Conservation (phyloP, 2,888 invertebrate species). For the Agrotis segetum region DNA sequence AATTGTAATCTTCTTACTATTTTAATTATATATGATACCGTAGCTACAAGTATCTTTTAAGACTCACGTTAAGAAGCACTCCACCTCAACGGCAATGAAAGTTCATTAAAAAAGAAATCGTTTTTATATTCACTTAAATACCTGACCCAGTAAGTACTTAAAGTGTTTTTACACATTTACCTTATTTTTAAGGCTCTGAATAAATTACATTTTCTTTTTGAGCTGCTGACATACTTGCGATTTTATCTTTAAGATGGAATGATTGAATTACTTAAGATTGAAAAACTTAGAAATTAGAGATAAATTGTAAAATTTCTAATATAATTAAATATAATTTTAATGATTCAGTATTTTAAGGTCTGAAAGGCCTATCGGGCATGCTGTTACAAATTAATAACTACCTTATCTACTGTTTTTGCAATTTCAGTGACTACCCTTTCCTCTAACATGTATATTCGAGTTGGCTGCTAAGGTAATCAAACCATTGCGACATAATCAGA, state of each 20-base stretch:
- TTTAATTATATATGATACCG: too few species aligned
- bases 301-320: too few species aligned
- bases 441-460: background rate
- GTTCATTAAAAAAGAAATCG: conserved; percentile 35
- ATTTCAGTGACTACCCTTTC: background rate
- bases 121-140: conserved; percentile 39
- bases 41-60: background rate
- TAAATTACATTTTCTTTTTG: conserved; percentile 20
- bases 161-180: conserved; percentile 24
- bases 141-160: conserved; percentile 7
- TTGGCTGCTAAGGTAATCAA: background rate
- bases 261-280: conserved; percentile 2
- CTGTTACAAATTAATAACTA: background rate
- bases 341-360: too few species aligned
- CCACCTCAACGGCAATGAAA: conserved; percentile 10
- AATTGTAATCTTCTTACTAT: too few species aligned
- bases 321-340: background rate
- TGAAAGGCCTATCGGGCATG: background rate
- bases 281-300: too few species aligned
- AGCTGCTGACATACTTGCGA: conserved; percentile 14
- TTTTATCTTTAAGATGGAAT: conserved; percentile 16
- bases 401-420: background rate
- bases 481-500: background rate
- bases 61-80: background rate
- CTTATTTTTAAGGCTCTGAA: conserved; percentile 17